Conservation (phyloP, 2,797 vertebrate species). For the Remorina albescens region DNA sequence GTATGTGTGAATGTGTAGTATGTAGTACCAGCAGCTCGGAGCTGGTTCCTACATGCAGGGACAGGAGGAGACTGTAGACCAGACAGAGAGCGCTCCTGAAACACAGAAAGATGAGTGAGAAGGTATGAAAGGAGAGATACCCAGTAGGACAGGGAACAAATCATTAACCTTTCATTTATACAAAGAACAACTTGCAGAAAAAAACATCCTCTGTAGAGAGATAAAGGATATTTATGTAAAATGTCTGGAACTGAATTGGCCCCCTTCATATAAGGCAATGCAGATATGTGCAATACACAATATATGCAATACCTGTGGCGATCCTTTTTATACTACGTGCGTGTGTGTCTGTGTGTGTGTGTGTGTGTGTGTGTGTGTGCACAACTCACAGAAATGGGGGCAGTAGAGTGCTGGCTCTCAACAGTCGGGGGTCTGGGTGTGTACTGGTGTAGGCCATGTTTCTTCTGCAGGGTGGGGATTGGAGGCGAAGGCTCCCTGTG, state of each 20-base stretch:
- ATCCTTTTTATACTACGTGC: background rate
- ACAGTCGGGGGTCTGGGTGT: constrained; percentile 64
- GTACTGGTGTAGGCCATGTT: constrained; percentile 49
- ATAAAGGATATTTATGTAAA: background rate
- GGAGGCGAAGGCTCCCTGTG: constrained; percentile 86
- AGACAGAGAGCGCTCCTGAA: constrained; percentile 69
- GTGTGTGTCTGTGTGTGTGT: background rate
- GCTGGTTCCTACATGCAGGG: constrained; percentile 71
- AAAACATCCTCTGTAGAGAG: background rate
- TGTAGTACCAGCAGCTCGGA: constrained; percentile 69
- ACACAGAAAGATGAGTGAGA: background rate
- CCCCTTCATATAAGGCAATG: background rate
- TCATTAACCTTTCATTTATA: background rate
- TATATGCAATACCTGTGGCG: background rate
- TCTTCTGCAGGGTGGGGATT: constrained; percentile 87
- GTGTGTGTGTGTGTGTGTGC: no score
- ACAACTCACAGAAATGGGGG: constrained; percentile 66
- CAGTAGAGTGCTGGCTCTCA: constrained; percentile 57
- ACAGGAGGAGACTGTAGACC: constrained; percentile 74
- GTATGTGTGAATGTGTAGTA: background rate
- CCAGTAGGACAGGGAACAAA: background rate
- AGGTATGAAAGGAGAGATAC: background rate
- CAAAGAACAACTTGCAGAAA: background rate
- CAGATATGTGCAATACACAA: no score
- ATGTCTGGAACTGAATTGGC: background rate